phyloP scores from a whole-genome alignment of 2,113 vertebrate genomes.

The Leptosomus discolor region DNA sequence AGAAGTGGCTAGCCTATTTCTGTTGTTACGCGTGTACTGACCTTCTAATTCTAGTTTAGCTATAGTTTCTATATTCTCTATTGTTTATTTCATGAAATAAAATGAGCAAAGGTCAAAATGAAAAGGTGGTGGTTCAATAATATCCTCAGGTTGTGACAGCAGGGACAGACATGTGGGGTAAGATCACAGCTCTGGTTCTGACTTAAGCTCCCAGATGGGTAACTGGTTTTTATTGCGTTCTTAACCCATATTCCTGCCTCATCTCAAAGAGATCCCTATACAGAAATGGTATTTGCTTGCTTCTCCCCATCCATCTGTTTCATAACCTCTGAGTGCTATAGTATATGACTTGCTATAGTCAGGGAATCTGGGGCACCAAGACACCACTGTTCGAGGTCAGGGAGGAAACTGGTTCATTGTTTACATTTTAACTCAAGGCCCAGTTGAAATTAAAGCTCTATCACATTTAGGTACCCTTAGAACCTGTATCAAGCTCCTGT shows the following conservation, averaged over 20 bases:
- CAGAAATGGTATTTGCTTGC: neutral
- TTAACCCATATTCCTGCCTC: neutral
- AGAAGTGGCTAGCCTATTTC: neutral
- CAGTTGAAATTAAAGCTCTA: neutral
- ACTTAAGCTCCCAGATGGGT: neutral
- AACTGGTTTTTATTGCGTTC: neutral
- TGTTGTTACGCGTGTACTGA: neutral
- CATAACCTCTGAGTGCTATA: neutral
- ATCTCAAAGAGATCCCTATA: neutral
- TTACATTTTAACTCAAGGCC: neutral
- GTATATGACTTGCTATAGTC: neutral
- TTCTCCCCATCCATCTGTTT: neutral
- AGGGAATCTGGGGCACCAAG: neutral
- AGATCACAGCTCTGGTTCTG: neutral
- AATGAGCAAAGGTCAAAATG: neutral
- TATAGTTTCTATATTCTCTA: neutral
- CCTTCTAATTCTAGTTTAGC: neutral
- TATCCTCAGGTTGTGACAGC: neutral
- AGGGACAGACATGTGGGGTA: neutral
- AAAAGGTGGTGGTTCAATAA: neutral
- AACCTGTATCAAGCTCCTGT: neutral
- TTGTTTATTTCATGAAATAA: neutral
- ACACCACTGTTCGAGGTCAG: neutral
- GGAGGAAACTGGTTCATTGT: neutral
- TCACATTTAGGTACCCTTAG: neutral